A percentile compares a stretch with the other conserved stretches of the same genome.
Conservation (phyloP, 2,113 vertebrate species). For the Sigmodon hispidus region DNA sequence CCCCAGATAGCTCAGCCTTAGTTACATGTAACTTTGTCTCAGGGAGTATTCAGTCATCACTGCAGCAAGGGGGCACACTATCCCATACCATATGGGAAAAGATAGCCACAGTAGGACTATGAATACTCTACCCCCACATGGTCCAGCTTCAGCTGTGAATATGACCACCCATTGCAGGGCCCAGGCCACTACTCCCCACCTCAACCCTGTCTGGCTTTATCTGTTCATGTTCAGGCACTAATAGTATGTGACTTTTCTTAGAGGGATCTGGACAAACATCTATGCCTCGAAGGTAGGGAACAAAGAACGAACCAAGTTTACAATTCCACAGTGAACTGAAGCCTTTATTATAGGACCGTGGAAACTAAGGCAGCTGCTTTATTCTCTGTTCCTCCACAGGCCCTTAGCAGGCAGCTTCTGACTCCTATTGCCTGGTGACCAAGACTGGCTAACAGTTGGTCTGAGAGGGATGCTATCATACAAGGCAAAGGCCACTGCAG, state of each 20-base stretch:
- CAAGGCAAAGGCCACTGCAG: background rate
- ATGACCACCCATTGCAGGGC: background rate
- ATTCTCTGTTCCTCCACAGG: background rate
- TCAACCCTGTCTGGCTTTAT: too few relatives aligned
- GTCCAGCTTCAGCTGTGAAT: too few relatives aligned
- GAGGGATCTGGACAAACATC: background rate
- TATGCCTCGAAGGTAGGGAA: background rate
- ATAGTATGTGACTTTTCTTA: background rate
- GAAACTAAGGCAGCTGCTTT: background rate
- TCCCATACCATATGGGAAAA: background rate
- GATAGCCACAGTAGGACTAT: background rate
- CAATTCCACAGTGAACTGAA: background rate
- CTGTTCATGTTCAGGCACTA: too few relatives aligned
- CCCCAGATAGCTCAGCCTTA: background rate
- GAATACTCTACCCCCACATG: too few relatives aligned
- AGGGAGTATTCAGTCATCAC: background rate
- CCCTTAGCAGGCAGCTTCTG: background rate
- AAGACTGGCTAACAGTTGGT: too few relatives aligned
- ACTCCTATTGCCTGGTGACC: background rate
- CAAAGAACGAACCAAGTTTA: too few relatives aligned
- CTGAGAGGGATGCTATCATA: too few relatives aligned
- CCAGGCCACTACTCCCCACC: background rate
- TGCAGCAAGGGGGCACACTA: background rate
- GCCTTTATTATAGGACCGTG: background rate
- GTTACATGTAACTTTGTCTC: background rate